These are phyloP conservation scores for Globodera rostochiensis DNA, from an alignment of 1,140 invertebrate genomes.

Conservation along the genomic window DNA sequence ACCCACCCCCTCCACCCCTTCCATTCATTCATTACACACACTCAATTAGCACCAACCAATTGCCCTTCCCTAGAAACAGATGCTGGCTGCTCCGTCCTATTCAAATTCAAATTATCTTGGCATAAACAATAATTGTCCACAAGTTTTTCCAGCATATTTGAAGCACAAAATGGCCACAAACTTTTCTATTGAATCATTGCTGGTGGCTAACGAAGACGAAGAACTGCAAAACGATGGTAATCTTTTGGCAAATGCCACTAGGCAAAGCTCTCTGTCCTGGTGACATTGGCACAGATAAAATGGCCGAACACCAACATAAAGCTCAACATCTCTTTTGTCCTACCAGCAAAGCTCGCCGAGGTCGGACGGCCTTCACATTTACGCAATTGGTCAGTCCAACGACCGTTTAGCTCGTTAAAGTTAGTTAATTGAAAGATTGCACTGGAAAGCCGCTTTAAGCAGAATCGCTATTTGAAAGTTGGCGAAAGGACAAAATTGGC, in stretches of 20 bases:
- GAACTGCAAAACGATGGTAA: not conserved
- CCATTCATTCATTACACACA: too few relatives aligned
- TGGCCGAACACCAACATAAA: not conserved
- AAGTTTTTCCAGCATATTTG: not conserved
- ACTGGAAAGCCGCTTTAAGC: slow-evolving; percentile 14
- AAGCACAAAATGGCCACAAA: slow-evolving; percentile 1
- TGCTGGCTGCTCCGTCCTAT: too few relatives aligned
- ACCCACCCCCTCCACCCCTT: too few relatives aligned
- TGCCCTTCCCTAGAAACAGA: not conserved
- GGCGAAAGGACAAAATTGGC: slow-evolving; percentile 22
- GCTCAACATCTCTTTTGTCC: not conserved
- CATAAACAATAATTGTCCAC: too few relatives aligned
- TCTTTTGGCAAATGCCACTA: too few relatives aligned
- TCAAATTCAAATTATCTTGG: too few relatives aligned
- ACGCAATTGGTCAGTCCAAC: not conserved
- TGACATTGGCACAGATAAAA: too few relatives aligned
- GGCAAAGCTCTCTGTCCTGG: too few relatives aligned
- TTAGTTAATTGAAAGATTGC: not conserved
- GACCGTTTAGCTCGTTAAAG: not conserved
- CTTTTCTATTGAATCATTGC: slow-evolving; percentile 20
- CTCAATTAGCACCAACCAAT: not conserved
- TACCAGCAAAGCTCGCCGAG: not conserved
- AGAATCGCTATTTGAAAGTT: slow-evolving; percentile 16
- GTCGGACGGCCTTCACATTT: not conserved
- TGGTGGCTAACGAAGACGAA: not conserved